Conservation (phyloP, 2,113 vertebrate genomes). For the Misgurnus anguillicaudatus region DNA sequence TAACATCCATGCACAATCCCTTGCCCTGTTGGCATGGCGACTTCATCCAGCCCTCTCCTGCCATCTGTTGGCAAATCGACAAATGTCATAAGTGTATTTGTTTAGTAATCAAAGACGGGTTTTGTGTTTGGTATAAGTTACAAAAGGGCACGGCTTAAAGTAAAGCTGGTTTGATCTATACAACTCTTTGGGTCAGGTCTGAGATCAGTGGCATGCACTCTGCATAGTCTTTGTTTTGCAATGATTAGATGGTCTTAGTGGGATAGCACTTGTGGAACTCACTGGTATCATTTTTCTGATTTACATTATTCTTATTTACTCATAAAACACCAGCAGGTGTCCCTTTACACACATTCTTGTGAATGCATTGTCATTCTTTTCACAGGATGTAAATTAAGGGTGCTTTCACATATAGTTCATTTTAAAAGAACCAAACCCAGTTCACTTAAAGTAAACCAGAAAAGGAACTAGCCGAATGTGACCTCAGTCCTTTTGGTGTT, state of each 20-base stretch:
- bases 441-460: no score
- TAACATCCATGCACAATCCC: conserved; percentile 1
- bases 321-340: neutral
- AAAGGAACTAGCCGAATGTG: no score
- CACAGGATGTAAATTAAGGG: neutral
- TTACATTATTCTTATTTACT: neutral
- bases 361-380: neutral
- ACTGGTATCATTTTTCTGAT: neutral
- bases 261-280: conserved; percentile 3
- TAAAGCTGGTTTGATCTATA: neutral
- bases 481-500: no score
- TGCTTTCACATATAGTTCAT: no score
- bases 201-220: conserved; percentile 3
- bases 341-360: neutral
- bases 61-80: conserved; percentile 56
- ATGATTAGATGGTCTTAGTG: conserved; percentile 29
- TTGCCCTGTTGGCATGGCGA: conserved; percentile 25
- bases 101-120: neutral
- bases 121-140: neutral
- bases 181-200: neutral
- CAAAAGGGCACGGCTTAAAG: neutral
- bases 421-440: no score
- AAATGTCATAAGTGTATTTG: conserved; percentile 13
- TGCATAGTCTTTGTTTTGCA: conserved; percentile 3
- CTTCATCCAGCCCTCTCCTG: conserved; percentile 26